Evolutionary conservation across 2,888 invertebrate genomes (phyloP), one percentile per base, ranked within the genome.

Genomic region (Spatulosminthurus flaviceps): DNA sequence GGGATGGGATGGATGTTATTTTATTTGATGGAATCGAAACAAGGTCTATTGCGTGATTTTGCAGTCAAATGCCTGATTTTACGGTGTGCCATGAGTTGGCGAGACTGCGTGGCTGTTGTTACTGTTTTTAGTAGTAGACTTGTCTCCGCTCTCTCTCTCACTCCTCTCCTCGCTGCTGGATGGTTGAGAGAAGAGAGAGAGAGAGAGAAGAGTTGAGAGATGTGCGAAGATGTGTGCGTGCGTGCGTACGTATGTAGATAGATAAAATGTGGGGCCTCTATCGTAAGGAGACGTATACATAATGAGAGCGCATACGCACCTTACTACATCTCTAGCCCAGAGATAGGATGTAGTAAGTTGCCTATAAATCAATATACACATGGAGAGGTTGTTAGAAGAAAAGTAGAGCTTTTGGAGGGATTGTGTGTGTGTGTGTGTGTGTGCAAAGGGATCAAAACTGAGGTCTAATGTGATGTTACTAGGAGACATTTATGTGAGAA

Each of bases 21-120:
- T 51, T 51, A 51, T 77, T 77, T 80, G 77, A 80, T 80, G 80
- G 73, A 80, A 69, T 80, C 60, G 80, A 80, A 80, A 80, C 78
- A 80, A 80, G 80, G 71, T 29, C 80, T 77, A 73, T 74, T 77
- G 78, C 80, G 80, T 80, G 80, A 80, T 80, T 77, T 80, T 73
- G 78, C 70, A 80, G 78, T 67, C 67, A 80, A 78, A 80, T 78
- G 29, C 60, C 41, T 67, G 80, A 80, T 80, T 80, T 80, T 80
- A 80, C 80, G 80, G 74, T 80, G 74, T 75, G 60, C 77, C 66
- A 61, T 76, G 75, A 76, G 75, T 66, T 76, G 75, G 76, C 79
- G 79, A 76, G 79, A 79, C 76, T 76, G 76, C 43, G 79, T 71
- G 76, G 71, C 69, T 69, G 69, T 69, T 29, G 66, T 66, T 61